These are phyloP conservation scores for Ctenomys sociabilis DNA, from an alignment of 2,113 vertebrate genomes.

Conservation along the genomic window DNA sequence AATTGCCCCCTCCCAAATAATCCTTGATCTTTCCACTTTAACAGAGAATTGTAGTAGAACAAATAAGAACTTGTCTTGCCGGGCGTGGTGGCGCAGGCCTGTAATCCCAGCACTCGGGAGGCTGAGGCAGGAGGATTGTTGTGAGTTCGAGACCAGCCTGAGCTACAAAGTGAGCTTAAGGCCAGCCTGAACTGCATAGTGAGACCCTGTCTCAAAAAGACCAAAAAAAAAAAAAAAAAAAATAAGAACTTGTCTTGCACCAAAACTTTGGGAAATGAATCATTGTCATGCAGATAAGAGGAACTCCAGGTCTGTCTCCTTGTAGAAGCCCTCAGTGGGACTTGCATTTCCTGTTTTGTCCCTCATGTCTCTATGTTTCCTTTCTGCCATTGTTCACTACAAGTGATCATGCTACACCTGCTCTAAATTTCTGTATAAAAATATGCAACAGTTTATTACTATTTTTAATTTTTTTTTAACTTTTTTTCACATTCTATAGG, in stretches of 20 bases:
- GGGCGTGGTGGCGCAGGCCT: too few relatives aligned
- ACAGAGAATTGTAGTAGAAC: background rate
- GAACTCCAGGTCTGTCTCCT: accelerated
- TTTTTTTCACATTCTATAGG: too few relatives aligned
- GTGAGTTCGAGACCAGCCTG: too few relatives aligned
- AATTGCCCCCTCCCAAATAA: too few relatives aligned
- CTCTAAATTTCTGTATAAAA: background rate
- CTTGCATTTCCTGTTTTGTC: accelerated
- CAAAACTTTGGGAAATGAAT: background rate
- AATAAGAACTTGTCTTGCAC: background rate
- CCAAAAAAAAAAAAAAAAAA: too few relatives aligned
- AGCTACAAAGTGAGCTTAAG: too few relatives aligned
- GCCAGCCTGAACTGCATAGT: too few relatives aligned
- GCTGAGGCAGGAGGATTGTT: too few relatives aligned
- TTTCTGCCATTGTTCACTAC: background rate
- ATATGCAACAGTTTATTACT: too few relatives aligned
- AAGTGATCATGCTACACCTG: background rate
- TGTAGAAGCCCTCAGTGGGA: background rate
- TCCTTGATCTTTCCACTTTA: background rate
- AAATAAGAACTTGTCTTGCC: background rate
- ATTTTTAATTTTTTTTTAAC: too few relatives aligned
- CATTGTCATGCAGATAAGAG: background rate
- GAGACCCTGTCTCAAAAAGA: too few relatives aligned
- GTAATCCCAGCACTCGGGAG: too few relatives aligned
- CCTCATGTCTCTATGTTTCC: background rate